Percentiles rank a stretch among this genome's conserved stretches.
Conservation (phyloP, 2,888 invertebrate species). For the Spisula solida region DNA sequence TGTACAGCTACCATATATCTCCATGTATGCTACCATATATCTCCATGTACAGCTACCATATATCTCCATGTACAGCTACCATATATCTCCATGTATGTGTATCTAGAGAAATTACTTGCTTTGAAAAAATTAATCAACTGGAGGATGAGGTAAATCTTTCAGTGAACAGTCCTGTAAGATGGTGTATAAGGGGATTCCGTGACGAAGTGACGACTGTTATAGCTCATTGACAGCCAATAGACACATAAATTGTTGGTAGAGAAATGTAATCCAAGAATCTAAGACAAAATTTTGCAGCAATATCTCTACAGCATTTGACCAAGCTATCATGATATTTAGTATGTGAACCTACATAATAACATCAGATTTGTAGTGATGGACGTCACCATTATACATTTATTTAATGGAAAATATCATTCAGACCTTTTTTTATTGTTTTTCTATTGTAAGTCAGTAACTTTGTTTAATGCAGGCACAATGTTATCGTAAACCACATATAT, state of each 20-base stretch:
- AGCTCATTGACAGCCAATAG: conserved; percentile 50
- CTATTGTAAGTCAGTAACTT: too few relatives aligned
- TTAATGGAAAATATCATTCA: neutral
- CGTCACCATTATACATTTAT: neutral
- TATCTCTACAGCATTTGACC: neutral
- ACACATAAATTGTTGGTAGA: conserved; percentile 43
- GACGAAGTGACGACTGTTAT: conserved; percentile 14
- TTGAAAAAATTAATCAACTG: neutral
- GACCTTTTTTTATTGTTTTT: neutral
- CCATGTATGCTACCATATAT: too few relatives aligned
- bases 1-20: neutral
- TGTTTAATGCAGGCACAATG: too few relatives aligned
- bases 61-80: neutral
- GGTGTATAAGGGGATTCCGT: neutral
- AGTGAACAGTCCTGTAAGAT: neutral
- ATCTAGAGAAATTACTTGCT: neutral
- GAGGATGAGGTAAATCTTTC: neutral
- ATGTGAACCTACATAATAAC: neutral
- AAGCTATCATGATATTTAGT: neutral
- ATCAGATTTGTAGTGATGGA: conserved; percentile 6
- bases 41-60: neutral
- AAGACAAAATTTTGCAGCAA: conserved; percentile 2
- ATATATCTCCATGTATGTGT: neutral
- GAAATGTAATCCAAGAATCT: conserved; percentile 19
- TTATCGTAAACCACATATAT: too few relatives aligned